Percentiles rank a stretch among this genome's conserved stretches.
Evolutionary conservation across 2,113 vertebrate genomes (phyloP).

Genomic region (Plecotus auritus): DNA sequence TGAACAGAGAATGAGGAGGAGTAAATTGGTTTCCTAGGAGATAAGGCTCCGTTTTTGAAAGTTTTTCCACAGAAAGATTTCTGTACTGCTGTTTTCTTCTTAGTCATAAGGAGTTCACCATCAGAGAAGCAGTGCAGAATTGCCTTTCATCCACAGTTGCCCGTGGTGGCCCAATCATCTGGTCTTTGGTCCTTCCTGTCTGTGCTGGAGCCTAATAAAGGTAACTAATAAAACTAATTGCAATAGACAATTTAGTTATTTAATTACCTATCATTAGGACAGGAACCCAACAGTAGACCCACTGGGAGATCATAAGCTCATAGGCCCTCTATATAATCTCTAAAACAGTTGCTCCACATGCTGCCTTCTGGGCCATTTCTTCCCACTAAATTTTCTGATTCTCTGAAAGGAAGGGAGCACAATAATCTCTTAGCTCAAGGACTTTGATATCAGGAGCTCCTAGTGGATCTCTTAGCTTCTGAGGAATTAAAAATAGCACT

Average conservation of each 20-base stretch:
- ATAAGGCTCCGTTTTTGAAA: conserved; percentile 80
- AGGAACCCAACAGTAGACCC: neutral
- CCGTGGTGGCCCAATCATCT: neutral
- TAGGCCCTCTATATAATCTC: neutral
- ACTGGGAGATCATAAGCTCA: neutral
- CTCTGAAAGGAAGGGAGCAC: neutral
- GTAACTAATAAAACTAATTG: neutral
- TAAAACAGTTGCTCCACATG: neutral
- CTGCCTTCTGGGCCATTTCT: neutral
- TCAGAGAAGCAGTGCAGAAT: conserved; percentile 21
- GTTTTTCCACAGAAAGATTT: conserved; percentile 79
- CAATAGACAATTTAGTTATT: neutral
- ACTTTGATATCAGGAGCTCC: neutral
- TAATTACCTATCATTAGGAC: neutral
- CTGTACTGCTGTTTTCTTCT: conserved; percentile 65
- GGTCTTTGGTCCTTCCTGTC: neutral
- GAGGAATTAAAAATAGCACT: neutral
- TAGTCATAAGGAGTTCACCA: conserved; percentile 54
- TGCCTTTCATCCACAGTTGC: neutral
- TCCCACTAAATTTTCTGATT: neutral
- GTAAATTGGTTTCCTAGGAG: conserved; percentile 83
- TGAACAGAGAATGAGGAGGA: conserved; percentile 73
- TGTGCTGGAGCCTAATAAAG: neutral
- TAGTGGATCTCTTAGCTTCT: neutral
- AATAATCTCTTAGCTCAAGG: neutral